Evolutionary conservation across 2,113 vertebrate species (phyloP), one percentile per base, ranked within the genome.

Genomic region (Smithornis capensis): DNA sequence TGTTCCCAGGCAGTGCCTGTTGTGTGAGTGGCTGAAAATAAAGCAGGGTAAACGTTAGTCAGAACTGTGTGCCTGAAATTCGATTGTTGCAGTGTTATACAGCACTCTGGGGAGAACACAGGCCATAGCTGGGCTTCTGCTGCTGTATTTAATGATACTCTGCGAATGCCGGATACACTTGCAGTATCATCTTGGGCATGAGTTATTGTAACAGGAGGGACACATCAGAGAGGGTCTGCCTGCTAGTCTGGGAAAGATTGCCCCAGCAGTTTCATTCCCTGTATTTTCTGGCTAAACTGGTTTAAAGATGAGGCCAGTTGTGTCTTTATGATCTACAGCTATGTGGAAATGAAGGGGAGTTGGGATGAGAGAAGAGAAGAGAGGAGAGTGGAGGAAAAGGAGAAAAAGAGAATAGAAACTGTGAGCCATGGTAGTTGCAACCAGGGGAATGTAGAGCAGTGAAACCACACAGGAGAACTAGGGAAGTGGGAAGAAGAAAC

Each of bases 81-180:
- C 2, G 0, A 74, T 75, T 9, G 5, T 60, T 62, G 69, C 1
- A 0, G 33, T 76, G 91, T 83, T 88, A 6, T 49, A 88, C 0
- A 0, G 90, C 89, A 91, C 87, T 67, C 93, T 65, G 75, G 91
- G 89, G 94, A 95, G 47, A 89, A 19, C 31, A 56, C 0, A 0
- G 81, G 70, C 93, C 53, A 14, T 40, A 59, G 89, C 81, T 2
- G 0, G 75, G 70, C 78, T 89, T 52, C 83, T 94, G 69, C 77
- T 91, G 81, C 81, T 65, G 65, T 67, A 44, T 71, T 88, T 91
- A 79, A 76, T 75, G 87, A 60, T 8, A 15, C 69, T 86, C 67
- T 28, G 18, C 29, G 84, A 92, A 64, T 6, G 5, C 65, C 0
- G 5, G 83, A 33, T 33, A 40, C 57, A 31, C 67, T 60, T 18